Base-by-base conservation (phyloP, 2,797 vertebrate genomes). In the Alauda arvensis region DNA sequence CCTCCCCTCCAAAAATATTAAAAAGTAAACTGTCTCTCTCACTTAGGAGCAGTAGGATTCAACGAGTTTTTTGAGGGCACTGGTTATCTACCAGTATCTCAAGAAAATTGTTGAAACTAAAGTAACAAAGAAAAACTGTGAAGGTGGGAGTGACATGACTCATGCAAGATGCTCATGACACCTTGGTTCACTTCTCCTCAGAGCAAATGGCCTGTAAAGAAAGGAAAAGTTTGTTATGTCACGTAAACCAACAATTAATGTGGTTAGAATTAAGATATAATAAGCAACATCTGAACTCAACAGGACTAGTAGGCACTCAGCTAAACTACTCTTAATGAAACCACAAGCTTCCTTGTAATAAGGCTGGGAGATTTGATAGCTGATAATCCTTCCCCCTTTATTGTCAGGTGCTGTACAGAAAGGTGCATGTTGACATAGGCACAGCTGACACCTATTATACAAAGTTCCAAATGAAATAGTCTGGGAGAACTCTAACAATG, bases 201-300 rank as follows among this genome's bases (percentile, higher is more conserved):
- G 89, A 94, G 81, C 81, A 94, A 96, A 96, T 60, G 89, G 93
- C 95, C 97, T 97, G 96, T n/a, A 96, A 96, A 95, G 94, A 96
- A 96, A 96, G 89, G 94, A 96, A 89, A 96, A 88, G 51, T 77
- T 75, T 62, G 95, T 97, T 93, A 97, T 3, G 34, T 33, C 61
- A 89, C 18, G 15, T 69, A 91, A 82, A 88, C 25, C 16, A 56
- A 18, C 10, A 87, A 51, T 51, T 49, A 75, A 71, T 5, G 9
- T 26, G 10, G 13, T 77, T 57, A 91, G 56, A 85, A 28, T 66
- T 86, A 87, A 78, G 16, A 42, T 14, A 53, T 0, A 82, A 40
- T 17, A 88, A 60, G 28, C 24, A 68, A 92, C 85, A 81, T 39
- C 42, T 84, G 33, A 88, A 74, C 45, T 56, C 66, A 39, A 34